Base-by-base conservation (phyloP, 2,113 vertebrate genomes). In the Python bivittatus region DNA sequence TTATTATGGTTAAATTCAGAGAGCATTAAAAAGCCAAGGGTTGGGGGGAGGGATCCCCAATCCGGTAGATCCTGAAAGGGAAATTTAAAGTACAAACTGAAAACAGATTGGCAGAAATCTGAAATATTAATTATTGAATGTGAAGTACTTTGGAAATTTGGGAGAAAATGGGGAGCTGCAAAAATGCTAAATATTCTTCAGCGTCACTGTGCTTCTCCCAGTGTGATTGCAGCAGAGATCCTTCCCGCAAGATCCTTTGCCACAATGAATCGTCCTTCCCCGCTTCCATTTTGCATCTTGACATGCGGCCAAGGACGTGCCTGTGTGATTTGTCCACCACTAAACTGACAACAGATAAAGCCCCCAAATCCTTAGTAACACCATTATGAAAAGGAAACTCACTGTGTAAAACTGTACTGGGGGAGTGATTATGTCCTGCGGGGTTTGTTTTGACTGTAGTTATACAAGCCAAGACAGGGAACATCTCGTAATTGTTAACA, bases 401-500 rank as follows among this genome's bases (percentile, higher is more conserved):
- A 44, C 52, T 0, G 0, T 0, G 91, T 1, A 17, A 33, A 92
- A 1, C 88, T 84, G 0, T 92, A 15, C 93, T 93, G 90, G 93
- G 83, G 91, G 88, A 15, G 68, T 53, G 93, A 91, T 94, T 94
- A 29, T 23, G 2, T 92, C 95, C 96, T 2, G 86, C 0, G 0
- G 29, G 93, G 12, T 17, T 96, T 97, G 96, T 96, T 96, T 91
- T 96, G 96, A 22, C 90, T 91, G 95, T 0, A 0, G 93, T 0
- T 79, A 84, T 42, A 93, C 93, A 94, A 95, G 95, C 90, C 38
- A 3, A 88, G 6, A 0, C 93, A 79, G 15, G 38, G 13, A 3
- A 94, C 85, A 0, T 86, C 93, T 83, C 27, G 1, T 96, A 95
- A 96, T 96, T 94, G 96, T 58, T 92, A 96, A 92, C 95, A 27